Evolutionary conservation across 2,888 invertebrate species (phyloP).

Genomic region (Heliconius aoede): DNA sequence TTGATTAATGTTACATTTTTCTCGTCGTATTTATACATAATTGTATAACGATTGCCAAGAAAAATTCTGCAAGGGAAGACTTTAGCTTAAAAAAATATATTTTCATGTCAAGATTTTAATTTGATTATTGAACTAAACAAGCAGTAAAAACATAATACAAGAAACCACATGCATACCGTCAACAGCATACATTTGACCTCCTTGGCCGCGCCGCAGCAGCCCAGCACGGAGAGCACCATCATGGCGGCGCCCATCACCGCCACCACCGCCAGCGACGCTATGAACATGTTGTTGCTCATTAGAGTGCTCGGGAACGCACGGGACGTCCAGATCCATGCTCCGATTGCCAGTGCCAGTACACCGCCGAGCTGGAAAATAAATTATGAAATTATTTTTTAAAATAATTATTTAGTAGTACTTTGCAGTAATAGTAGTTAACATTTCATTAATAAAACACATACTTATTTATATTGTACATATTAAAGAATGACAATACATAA

Average conservation of each 20-base stretch:
- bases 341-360: constrained; percentile 88
- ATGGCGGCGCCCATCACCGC: constrained; percentile 92
- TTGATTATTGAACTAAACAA: too few relatives aligned
- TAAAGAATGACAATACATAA: too few relatives aligned
- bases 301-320: constrained; percentile 93
- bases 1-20: too few relatives aligned
- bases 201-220: constrained; percentile 96
- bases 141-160: background rate
- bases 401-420: too few relatives aligned
- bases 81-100: too few relatives aligned
- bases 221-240: constrained; percentile 93
- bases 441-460: too few relatives aligned
- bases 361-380: constrained; percentile 87
- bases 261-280: constrained; percentile 93
- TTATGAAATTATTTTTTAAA: background rate
- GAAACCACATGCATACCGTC: constrained; percentile 83
- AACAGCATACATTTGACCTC: constrained; percentile 97
- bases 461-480: too few relatives aligned
- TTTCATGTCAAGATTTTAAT: too few relatives aligned
- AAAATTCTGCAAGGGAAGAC: too few relatives aligned
- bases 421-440: too few relatives aligned
- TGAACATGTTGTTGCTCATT: constrained; percentile 93
- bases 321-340: constrained; percentile 93
- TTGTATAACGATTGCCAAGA: too few relatives aligned
- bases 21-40: too few relatives aligned